These are phyloP conservation scores for Opisthograptis luteolata DNA, from an alignment of 2,888 invertebrate genomes.

Conservation along the genomic window DNA sequence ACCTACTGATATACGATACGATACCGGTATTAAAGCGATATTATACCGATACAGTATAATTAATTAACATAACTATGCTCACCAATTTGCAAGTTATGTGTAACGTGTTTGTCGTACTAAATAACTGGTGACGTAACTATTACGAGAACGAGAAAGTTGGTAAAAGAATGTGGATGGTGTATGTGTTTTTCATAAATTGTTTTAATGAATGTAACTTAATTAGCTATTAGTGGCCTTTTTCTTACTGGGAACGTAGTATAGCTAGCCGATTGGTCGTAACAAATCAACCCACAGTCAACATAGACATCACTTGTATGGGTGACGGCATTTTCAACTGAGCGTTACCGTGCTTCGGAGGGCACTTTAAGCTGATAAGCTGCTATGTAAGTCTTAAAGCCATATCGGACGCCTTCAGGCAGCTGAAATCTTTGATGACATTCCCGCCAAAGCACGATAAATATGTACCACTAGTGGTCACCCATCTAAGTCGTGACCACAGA, in stretches of 20 bases:
- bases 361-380: not conserved
- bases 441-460: too few relatives aligned
- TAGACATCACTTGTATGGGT: too few relatives aligned
- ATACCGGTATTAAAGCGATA: conserved; percentile 36
- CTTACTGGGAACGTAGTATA: too few relatives aligned
- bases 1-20: conserved; percentile 53
- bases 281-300: too few relatives aligned
- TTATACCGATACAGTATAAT: conserved; percentile 46
- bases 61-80: conserved; percentile 58
- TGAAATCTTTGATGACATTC: too few relatives aligned
- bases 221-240: too few relatives aligned
- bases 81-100: conserved; percentile 44
- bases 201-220: conserved; percentile 7
- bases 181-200: conserved; percentile 12
- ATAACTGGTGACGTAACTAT: conserved; percentile 31
- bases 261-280: conserved; percentile 10
- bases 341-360: too few relatives aligned
- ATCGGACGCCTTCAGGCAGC: too few relatives aligned
- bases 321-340: too few relatives aligned
- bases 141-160: conserved; percentile 26
- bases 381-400: too few relatives aligned
- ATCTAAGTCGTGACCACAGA: too few relatives aligned
- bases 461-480: too few relatives aligned
- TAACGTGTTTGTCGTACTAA: conserved; percentile 44
- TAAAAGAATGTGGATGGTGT: conserved; percentile 15